Base-by-base conservation (phyloP, 1,140 invertebrate species). In the Asbolus verrucosus region DNA sequence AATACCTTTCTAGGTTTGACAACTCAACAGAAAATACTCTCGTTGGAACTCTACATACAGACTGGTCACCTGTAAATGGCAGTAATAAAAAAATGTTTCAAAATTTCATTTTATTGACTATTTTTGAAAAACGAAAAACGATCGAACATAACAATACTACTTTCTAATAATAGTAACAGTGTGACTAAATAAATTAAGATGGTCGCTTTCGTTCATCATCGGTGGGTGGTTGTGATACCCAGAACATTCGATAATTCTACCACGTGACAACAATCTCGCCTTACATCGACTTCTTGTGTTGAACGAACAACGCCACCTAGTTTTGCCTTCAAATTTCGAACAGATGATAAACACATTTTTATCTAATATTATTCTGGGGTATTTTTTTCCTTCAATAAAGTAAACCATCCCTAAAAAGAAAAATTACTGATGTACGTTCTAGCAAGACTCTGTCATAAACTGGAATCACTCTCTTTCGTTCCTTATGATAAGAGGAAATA, bases 251-350 rank as follows among this genome's bases (percentile, higher is more conserved):
- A 65, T 14, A n/a, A 61, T 33, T 13, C 50, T 71, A 31, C 67
- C 73, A 15, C 67, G 41, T 2, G 72, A 71, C 8, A 59, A 67
- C 8, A 77, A 15, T 46, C 72, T 65, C 14, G 70, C 69, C 63
- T 70, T 78, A 43, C 77, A 78, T 54, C 59, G 69, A 0, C 19
- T 63, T 46, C 70, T 73, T n/a, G 68, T 62, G 21, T 68, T 69
- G 0, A 68, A 71, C 2, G 68, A 59, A 31, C 77, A 78, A 18
- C 75, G 69, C 77, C 77, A 78, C 18, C 73, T 74, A 0, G 73
- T 76, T 18, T 73, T 59, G 15, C 72, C 63, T 0, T 39, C 36
- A 24, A 65, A 43, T 15, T 71, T 70, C 6, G 54, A 54, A 16
- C 67, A 31, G 5, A 67, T 62, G 27, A 16, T 13, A 6, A 54